A percentile compares a stretch with the other conserved stretches of the same genome.
These are phyloP conservation scores for Hydropsyche tenuis DNA, from an alignment of 1,140 invertebrate species.

Conservation along the genomic window DNA sequence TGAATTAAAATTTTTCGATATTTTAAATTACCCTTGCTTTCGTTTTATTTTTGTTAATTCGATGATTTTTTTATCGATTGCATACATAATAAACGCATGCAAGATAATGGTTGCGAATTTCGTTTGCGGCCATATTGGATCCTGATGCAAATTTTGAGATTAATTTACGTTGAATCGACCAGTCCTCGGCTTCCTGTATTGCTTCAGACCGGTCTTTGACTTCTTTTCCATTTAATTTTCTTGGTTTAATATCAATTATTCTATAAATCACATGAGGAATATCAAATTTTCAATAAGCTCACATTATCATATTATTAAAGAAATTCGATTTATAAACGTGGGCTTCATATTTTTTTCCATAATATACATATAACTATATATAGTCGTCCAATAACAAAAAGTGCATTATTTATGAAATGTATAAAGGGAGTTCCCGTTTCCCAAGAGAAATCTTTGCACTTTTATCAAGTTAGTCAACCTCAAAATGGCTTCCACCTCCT, in stretches of 20 bases:
- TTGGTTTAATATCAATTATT: slow-evolving; percentile 31
- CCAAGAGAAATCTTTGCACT: slow-evolving; percentile 40
- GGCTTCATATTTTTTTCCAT: too few relatives aligned
- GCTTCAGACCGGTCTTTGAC: slow-evolving; percentile 9
- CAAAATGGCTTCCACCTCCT: slow-evolving; percentile 35
- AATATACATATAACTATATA: not conserved
- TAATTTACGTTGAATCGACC: slow-evolving; percentile 31
- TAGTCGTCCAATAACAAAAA: not conserved
- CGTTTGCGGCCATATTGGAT: slow-evolving; percentile 32
- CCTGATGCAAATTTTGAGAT: slow-evolving; percentile 27
- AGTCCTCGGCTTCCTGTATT: slow-evolving; percentile 23
- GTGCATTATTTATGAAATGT: not conserved
- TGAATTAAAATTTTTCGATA: too few relatives aligned
- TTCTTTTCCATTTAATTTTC: slow-evolving; percentile 6
- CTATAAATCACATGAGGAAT: slow-evolving; percentile 25
- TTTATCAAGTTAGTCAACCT: slow-evolving; percentile 43
- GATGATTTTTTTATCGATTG: not conserved
- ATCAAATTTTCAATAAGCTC: not conserved
- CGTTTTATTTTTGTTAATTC: not conserved
- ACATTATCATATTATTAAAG: not conserved
- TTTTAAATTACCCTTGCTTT: too few relatives aligned
- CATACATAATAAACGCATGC: not conserved
- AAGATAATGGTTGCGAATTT: slow-evolving; percentile 32
- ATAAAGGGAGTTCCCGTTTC: slow-evolving; percentile 12
- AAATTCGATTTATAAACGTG: too few relatives aligned